Base-by-base conservation (phyloP, 2,797 vertebrate species). In the Lepilemur septentrionalis region DNA sequence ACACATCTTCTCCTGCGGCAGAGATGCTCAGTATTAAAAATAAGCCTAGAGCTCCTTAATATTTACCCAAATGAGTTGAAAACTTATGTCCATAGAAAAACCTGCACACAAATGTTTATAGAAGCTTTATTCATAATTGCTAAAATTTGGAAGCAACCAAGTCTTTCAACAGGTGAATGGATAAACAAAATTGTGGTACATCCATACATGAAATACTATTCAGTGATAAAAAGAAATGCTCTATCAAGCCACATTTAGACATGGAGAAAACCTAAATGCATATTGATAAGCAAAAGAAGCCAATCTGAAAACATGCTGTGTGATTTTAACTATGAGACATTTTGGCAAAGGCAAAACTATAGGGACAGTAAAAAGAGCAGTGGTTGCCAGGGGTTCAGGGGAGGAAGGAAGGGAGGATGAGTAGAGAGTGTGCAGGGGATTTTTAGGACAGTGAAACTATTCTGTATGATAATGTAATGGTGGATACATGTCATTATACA, bases 51-150 rank as follows among this genome's bases (percentile, higher is more conserved):
- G 22, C 5, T 89, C 61, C 35, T 23, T 92, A 22, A 15, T 89
- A 92, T 94, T 95, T 75, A 92, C 7, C 22, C 11, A 94, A 80
- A 70, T 76, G 28, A 81, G 28, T 0, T 93, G 83, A 75, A 94
- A 79, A 67, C 10, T 55, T 90, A 84, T 17, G 5, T 67, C 13
- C 14, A 84, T 1, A 88, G 78, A 94, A 90, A 96, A 81, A 93
- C 41, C 35, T 96, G 79, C 23, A 81, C 38, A 88, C 7, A 25
- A 70, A 85, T 85, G 30, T 76, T 95, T 63, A 79, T 4, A 95
- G 91, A 73, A 88, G n/a, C 35, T 96, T 97, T 95, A 95, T 93
- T 91, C 25, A 48, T 76, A 84, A 93, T 5, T 92, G 59, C n/a
- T 41, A 81, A 92, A 88, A 91, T n/a, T 84, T 84, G 65, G 35